phyloP scores from a whole-genome alignment of 2,888 invertebrate species.

The Boloria selene region DNA sequence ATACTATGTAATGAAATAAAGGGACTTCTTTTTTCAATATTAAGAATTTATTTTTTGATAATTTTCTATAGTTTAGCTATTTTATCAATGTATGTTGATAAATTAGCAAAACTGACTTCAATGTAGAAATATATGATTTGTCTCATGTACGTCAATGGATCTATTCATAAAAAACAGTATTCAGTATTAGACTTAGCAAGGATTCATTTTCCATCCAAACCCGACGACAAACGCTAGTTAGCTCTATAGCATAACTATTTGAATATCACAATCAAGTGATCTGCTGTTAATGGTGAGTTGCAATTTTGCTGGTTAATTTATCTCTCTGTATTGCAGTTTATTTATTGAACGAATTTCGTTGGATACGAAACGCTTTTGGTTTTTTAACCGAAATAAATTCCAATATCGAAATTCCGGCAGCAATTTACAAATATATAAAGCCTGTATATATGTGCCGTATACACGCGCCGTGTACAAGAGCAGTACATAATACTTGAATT shows the following conservation, averaged over 20 bases:
- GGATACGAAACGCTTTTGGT: constrained; percentile 35
- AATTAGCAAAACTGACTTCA: no score
- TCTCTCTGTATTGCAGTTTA: constrained; percentile 33
- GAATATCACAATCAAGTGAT: constrained; percentile 24
- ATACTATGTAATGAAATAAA: no score
- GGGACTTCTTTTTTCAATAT: no score
- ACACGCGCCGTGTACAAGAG: constrained; percentile 9
- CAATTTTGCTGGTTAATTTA: constrained; percentile 30
- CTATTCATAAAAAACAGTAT: no score
- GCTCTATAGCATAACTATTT: background rate
- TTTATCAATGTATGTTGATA: no score
- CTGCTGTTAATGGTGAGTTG: constrained; percentile 20
- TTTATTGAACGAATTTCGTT: constrained; percentile 35
- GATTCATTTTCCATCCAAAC: background rate
- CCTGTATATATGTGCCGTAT: constrained; percentile 18
- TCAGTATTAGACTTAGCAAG: no score
- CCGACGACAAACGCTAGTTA: background rate
- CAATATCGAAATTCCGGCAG: constrained; percentile 34
- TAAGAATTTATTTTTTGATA: no score
- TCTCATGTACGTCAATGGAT: no score
- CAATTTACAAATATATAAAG: constrained; percentile 33
- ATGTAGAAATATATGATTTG: no score
- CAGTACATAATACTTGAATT: constrained; percentile 29
- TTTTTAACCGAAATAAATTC: constrained; percentile 40
- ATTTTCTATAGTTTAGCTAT: no score